These are phyloP conservation scores for Phrixothrix hirtus DNA, from an alignment of 2,888 invertebrate genomes.

Conservation along the genomic window DNA sequence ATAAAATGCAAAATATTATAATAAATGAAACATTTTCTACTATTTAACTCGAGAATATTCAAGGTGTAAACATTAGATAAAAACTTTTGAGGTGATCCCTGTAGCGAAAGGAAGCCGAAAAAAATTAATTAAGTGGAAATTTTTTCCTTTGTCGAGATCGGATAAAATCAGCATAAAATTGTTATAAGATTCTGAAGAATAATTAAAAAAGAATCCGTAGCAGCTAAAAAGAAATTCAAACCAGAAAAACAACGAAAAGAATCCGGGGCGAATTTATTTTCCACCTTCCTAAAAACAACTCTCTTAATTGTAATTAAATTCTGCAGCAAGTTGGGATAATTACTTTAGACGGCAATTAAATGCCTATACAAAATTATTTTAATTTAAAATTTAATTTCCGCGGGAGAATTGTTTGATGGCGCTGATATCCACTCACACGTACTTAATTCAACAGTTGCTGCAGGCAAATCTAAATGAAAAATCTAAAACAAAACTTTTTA, in stretches of 20 bases:
- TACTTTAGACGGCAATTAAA: conserved; percentile 49
- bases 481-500: conserved; percentile 43
- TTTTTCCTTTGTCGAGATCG: no score
- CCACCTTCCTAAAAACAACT: conserved; percentile 39
- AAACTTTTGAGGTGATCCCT: no score
- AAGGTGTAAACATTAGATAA: no score
- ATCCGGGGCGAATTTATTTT: conserved; percentile 28
- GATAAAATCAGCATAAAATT: no score
- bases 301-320: conserved; percentile 45
- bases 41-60: no score
- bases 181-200: conserved; percentile 1
- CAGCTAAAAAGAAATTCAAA: conserved; percentile 7
- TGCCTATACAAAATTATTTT: conserved; percentile 53
- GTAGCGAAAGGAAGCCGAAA: no score
- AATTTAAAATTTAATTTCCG: conserved; percentile 49
- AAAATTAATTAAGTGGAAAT: no score
- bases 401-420: conserved; percentile 31
- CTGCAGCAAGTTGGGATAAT: conserved; percentile 40
- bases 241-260: conserved; percentile 15
- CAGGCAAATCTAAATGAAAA: conserved; percentile 43
- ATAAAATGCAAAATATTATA: no score
- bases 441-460: conserved; percentile 40
- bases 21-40: no score
- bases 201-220: conserved; percentile 5
- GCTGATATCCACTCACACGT: conserved; percentile 38